Base-by-base conservation (phyloP, 2,888 invertebrate species). In the Phalangium opilio region DNA sequence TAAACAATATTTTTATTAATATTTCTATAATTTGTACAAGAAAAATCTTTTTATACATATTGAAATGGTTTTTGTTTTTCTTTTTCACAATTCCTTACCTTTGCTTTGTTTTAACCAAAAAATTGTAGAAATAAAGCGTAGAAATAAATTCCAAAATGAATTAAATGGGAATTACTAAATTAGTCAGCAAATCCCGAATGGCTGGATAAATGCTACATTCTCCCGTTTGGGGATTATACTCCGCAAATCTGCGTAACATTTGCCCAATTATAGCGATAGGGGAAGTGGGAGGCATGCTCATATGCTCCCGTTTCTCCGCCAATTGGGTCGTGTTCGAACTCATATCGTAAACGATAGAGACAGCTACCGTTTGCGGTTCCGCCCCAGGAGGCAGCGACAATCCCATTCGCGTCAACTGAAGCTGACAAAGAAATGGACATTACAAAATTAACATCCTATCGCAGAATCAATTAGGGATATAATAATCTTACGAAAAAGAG, bases 181-280 rank as follows among this genome's bases (percentile, higher is more conserved):
- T 89, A 35, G 80, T 76, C 45, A 93, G 69, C 48, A 93, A 70
- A 68, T 93, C 90, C 53, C 87, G 75, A 42, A 93, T 80, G 17
- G 90, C 87, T 27, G 90, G 89, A 67, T 83, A 90, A 46, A 93
- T 75, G 14, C 87, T 84, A 65, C 91, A 91, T 62, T 91, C 89
- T 59, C 72, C 70, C 48, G 45, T n/a, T 45, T 60, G 60, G 33
- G 61, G 60, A 50, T 63, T 61, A 48, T 58, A 59, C 41, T 67
- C 66, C 41, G 60, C 56, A 56, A 63, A 66, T 12, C 63, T 55
- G 45, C 62, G 63, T 27, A 68, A 55, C 59, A 65, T 62, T 36
- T 53, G 55, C 33, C 53, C 56, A 40, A 64, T 59, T 43, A 61
- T 58, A 27, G 53, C 44, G 32, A 58, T 51, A 41, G 59, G 45